These are phyloP conservation scores for Hypselothyrea guttata DNA, from an alignment of 2,888 invertebrate genomes.

Conservation along the genomic window DNA sequence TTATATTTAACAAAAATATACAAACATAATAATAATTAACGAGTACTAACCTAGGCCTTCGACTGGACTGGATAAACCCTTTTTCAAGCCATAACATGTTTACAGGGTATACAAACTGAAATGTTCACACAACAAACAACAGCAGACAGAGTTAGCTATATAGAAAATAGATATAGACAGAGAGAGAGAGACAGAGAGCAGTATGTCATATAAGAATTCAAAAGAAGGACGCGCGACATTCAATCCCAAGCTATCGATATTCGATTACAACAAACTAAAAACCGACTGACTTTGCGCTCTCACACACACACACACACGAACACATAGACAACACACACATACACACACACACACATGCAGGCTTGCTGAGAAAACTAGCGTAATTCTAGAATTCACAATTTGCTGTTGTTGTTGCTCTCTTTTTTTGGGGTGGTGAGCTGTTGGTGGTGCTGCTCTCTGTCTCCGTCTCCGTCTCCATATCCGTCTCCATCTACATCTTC, in stretches of 20 bases:
- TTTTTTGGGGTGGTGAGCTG: constrained; percentile 54
- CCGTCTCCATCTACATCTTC: constrained; percentile 6
- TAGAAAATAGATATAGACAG: constrained; percentile 2
- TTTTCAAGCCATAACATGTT: too few relatives aligned
- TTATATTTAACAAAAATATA: too few relatives aligned
- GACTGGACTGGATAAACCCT: too few relatives aligned
- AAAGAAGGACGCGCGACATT: constrained; percentile 78
- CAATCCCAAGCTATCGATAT: constrained; percentile 82
- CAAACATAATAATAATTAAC: too few relatives aligned
- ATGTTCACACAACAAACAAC: constrained; percentile 38
- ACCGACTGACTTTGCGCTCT: constrained; percentile 68
- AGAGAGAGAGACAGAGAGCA: constrained; percentile 22
- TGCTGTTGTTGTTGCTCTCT: constrained; percentile 34
- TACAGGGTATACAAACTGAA: too few relatives aligned
- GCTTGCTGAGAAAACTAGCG: constrained; percentile 68
- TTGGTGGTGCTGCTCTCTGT: constrained; percentile 35
- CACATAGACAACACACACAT: too few relatives aligned
- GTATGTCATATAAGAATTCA: constrained; percentile 76
- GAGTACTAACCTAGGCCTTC: too few relatives aligned
- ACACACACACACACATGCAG: constrained; percentile 14
- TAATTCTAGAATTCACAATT: constrained; percentile 73
- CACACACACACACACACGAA: constrained; percentile 29
- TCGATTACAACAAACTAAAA: constrained; percentile 81
- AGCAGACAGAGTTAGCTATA: constrained; percentile 1
- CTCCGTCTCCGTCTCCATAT: constrained; percentile 15